These are phyloP conservation scores for Rhagonycha lutea DNA, from an alignment of 2,888 invertebrate species.

Conservation along the genomic window DNA sequence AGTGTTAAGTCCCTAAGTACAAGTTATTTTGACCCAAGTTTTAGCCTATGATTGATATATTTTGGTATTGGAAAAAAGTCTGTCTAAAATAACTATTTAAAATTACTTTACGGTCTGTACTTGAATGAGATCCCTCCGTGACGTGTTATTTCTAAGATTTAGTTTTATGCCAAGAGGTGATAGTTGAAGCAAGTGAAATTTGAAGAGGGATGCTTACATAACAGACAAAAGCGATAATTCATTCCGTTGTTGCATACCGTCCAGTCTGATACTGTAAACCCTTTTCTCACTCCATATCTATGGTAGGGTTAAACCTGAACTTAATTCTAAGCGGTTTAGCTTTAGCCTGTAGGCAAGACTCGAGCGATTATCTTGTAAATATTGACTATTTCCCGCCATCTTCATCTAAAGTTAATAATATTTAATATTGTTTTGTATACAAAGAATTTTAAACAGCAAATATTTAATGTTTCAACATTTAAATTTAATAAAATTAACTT, in stretches of 20 bases:
- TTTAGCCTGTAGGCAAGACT: not conserved
- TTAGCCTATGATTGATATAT: too few species aligned
- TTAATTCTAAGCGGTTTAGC: conserved; percentile 4
- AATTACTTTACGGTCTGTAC: not conserved
- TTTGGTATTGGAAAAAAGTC: too few species aligned
- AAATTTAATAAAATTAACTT: not conserved
- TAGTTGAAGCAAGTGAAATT: not conserved
- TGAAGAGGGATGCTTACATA: conserved; percentile 2
- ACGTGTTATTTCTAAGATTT: not conserved
- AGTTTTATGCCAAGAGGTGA: not conserved
- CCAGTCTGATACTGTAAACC: conserved; percentile 1
- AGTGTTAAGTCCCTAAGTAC: too few species aligned
- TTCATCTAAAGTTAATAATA: not conserved
- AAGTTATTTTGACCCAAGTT: too few species aligned
- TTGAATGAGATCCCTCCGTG: not conserved
- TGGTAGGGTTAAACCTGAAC: not conserved
- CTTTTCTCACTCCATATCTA: not conserved
- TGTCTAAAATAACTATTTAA: too few species aligned
- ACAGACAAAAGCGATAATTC: conserved; percentile 1
- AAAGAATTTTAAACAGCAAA: not conserved
- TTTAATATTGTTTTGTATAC: not conserved
- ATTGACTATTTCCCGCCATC: not conserved
- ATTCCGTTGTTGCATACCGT: not conserved
- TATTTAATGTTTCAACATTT: not conserved
- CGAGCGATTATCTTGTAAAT: conserved; percentile 2